phyloP scores from a whole-genome alignment of 2,113 vertebrate species.

The Clarias macrocephalus region DNA sequence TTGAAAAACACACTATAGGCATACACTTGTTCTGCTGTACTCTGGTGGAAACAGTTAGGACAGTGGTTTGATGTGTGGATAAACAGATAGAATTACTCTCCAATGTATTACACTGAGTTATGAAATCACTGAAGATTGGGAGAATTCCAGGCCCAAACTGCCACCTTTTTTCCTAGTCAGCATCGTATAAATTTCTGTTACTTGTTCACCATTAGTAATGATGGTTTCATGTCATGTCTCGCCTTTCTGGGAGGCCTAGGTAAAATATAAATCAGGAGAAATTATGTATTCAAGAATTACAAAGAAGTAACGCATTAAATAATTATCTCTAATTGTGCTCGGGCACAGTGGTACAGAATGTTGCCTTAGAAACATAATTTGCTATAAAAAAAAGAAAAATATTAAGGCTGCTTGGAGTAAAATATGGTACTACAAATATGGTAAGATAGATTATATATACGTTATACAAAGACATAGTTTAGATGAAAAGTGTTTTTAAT shows the following conservation, averaged over 20 bases:
- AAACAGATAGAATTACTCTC: not conserved
- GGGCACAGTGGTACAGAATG: not conserved
- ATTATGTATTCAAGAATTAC: not conserved
- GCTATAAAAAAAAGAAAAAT: not conserved
- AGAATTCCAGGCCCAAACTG: not conserved
- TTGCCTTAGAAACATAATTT: not conserved
- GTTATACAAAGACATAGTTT: not conserved
- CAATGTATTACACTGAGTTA: not conserved
- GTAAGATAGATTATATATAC: not conserved
- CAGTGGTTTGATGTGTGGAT: not conserved
- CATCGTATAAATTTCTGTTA: not conserved
- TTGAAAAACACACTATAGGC: slow-evolving; percentile 14
- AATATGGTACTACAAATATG: not conserved
- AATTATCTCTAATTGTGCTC: not conserved
- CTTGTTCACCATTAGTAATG: not conserved
- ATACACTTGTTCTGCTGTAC: not conserved
- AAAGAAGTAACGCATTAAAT: not conserved
- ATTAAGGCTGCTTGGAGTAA: not conserved
- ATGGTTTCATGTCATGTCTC: not conserved
- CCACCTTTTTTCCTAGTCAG: not conserved
- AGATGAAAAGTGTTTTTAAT: not conserved
- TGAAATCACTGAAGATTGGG: not conserved
- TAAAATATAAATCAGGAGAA: not conserved
- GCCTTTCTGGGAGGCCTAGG: not conserved
- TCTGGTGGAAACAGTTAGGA: not conserved